These are phyloP conservation scores for Amblyjoppa fuscipennis DNA, from an alignment of 2,888 invertebrate genomes.

Conservation along the genomic window DNA sequence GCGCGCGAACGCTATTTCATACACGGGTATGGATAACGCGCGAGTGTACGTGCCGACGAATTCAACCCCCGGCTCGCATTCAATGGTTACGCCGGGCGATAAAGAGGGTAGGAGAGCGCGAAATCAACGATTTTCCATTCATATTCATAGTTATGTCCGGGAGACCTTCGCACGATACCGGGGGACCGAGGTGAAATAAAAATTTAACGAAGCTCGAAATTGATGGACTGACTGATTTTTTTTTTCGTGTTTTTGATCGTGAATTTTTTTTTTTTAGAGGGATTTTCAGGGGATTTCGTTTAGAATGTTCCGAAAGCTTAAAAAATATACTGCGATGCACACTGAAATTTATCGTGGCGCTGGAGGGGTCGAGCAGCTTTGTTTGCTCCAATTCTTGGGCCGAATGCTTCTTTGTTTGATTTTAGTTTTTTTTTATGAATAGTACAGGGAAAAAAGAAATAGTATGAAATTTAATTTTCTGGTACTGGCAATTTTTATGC, in stretches of 20 bases:
- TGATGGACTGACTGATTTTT: background rate
- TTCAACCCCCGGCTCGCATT: slow-evolving; percentile 54
- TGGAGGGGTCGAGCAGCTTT: no score
- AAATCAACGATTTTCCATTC: slow-evolving; percentile 37
- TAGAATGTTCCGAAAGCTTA: no score
- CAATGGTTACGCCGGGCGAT: slow-evolving; percentile 32
- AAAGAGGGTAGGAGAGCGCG: slow-evolving; percentile 18
- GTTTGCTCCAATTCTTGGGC: no score
- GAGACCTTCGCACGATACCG: background rate
- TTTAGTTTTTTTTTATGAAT: no score
- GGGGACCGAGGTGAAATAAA: background rate
- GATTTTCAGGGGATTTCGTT: no score
- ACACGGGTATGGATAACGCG: slow-evolving; percentile 41
- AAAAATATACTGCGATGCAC: no score
- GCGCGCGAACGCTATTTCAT: slow-evolving; percentile 30
- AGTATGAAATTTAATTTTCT: no score
- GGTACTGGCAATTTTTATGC: no score
- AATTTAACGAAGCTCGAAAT: background rate
- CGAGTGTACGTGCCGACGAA: slow-evolving; percentile 61
- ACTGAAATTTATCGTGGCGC: no score
- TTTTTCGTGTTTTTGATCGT: background rate
- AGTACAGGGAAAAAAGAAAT: no score
- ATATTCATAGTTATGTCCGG: slow-evolving; percentile 1
- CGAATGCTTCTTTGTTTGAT: no score
- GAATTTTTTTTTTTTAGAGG: background rate